Evolutionary conservation across 2,113 vertebrate genomes (phyloP), one percentile per base, ranked within the genome.

Genomic region (Mastomys coucha): DNA sequence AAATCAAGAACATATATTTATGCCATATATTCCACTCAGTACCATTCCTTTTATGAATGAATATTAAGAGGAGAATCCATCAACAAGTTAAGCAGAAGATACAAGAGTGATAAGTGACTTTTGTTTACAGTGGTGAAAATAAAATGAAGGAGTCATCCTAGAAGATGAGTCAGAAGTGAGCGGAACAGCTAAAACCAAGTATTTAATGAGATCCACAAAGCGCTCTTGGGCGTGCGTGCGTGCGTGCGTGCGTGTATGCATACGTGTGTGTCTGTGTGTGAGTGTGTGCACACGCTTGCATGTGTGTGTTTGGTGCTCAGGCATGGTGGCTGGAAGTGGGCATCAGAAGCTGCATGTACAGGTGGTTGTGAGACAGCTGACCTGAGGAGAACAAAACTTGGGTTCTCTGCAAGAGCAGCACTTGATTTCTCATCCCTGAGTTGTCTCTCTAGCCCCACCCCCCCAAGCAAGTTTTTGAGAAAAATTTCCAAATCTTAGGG

Each of bases 401-500:
- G 39, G 13, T 45, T 19, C 24, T 28, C 82, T 65, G 39, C 26
- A 65, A 31, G 56, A 45, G 39, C 16, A 45, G 10, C 24, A 45
- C 42, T 14, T 28, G 56, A 12, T 42, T 36, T 24, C 63, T 28
- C 31, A 63, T 6, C n/a, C 28, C n/a, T 42, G 24, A 84, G 24
- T 24, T 8, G 17, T 33, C n/a, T 63, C 81, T 65, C 12, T 7
- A 85, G 82, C 13, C 7, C 22, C 58, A 45, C 82, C 22, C 58
- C 3, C 82, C 33, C 65, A 85, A 69, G 12, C 65, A 95, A 60
- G 39, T 51, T 58, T 60, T 80, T 90, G 12, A 85, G 82, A 94
- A 90, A 92, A 91, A 28, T 69, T 95, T 75, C 28, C 88, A 95
- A 90, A 91, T 45, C n/a, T 63, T 96, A 65, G 31, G 87, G 90